Conservation (phyloP, 2,113 vertebrate species). For the Thryonomys swinderianus region DNA sequence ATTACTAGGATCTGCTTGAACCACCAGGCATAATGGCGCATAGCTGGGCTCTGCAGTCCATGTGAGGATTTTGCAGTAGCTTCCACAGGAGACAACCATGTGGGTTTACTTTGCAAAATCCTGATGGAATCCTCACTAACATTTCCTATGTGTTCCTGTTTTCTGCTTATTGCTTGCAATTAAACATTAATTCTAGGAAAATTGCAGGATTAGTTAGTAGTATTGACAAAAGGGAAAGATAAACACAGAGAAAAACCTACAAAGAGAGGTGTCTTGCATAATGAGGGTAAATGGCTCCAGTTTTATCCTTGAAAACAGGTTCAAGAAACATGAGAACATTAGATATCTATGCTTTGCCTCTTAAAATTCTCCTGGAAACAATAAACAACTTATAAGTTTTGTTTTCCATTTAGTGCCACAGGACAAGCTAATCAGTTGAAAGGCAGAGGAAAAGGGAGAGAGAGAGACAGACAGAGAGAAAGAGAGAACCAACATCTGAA, state of each 20-base stretch:
- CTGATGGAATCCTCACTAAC: neutral
- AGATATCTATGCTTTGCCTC: constrained; percentile 15
- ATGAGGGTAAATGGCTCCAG: constrained; percentile 41
- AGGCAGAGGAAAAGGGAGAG: neutral
- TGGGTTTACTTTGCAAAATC: neutral
- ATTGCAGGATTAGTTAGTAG: neutral
- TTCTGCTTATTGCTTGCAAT: constrained; percentile 21
- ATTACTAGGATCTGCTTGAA: neutral
- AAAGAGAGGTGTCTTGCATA: neutral
- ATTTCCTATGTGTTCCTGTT: neutral
- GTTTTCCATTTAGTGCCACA: neutral
- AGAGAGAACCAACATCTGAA: neutral
- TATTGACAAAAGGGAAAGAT: constrained; percentile 32
- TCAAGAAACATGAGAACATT: constrained; percentile 48
- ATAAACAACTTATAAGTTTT: neutral
- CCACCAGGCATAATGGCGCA: neutral
- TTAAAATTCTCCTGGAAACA: constrained; percentile 41
- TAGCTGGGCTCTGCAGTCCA: neutral
- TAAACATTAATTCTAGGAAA: constrained; percentile 55
- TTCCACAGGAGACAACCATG: neutral
- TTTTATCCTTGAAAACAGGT: constrained; percentile 53
- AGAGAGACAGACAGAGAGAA: neutral
- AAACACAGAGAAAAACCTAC: neutral
- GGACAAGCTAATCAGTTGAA: neutral
- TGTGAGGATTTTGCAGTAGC: neutral